Evolutionary conservation across 2,113 vertebrate genomes (phyloP).

Genomic region (Notothenia coriiceps): DNA sequence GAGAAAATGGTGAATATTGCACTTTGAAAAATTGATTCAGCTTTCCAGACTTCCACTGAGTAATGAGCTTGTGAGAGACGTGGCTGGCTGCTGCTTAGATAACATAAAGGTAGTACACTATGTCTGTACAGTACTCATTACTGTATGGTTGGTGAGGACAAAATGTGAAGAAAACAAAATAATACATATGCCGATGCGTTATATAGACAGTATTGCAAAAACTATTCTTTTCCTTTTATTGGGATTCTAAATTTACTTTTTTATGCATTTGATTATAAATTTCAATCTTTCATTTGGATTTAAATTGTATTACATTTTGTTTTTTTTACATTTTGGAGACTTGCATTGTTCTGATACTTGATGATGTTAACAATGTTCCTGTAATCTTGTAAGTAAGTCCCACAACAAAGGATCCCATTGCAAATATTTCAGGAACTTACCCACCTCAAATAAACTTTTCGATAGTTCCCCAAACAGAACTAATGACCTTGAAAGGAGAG

Average conservation of each 20-base stretch:
- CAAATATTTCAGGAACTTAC: conserved; percentile 76
- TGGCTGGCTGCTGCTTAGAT: conserved; percentile 68
- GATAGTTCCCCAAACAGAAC: conserved; percentile 86
- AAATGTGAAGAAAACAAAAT: conserved; percentile 48
- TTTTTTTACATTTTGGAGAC: background rate
- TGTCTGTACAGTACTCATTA: conserved; percentile 61
- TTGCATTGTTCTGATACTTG: background rate
- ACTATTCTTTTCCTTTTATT: background rate
- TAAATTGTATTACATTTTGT: background rate
- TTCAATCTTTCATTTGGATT: background rate
- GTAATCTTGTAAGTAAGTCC: conserved; percentile 14
- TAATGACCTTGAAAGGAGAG: conserved; percentile 88
- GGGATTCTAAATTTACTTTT: background rate
- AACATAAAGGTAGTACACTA: conserved; percentile 66
- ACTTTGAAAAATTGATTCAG: conserved; percentile 79
- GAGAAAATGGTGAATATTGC: conserved; percentile 82
- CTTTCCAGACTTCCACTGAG: conserved; percentile 72
- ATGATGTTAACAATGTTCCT: conserved; percentile 30
- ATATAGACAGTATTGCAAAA: conserved; percentile 1
- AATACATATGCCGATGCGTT: conserved; percentile 22
- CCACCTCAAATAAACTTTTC: conserved; percentile 85
- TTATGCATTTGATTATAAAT: background rate
- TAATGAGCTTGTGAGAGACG: conserved; percentile 71
- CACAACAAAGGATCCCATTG: conserved; percentile 70
- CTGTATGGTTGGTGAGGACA: conserved; percentile 34